Evolutionary conservation across 1,140 invertebrate species (phyloP).

Genomic region (Araneus ventricosus): DNA sequence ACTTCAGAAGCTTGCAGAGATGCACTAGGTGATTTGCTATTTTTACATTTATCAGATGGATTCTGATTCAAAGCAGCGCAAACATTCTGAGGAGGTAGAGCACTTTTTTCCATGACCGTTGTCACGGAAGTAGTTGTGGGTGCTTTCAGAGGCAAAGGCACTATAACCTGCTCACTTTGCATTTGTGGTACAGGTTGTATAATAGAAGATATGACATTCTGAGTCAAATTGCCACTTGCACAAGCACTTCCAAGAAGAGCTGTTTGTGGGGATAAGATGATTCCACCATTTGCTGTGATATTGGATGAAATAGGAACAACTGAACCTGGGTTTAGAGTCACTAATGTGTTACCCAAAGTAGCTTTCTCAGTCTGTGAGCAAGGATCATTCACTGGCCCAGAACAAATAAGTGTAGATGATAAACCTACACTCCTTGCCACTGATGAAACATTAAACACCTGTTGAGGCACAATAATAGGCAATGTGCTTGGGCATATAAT

Average conservation of each 20-base stretch:
- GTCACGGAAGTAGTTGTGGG: conserved; percentile 8
- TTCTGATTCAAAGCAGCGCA: neutral
- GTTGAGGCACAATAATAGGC: conserved; percentile 69
- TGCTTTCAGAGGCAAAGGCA: conserved; percentile 62
- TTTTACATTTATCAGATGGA: neutral
- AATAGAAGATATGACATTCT: conserved; percentile 43
- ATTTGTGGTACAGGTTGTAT: conserved; percentile 48
- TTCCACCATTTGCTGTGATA: conserved; percentile 54
- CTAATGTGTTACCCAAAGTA: conserved; percentile 48
- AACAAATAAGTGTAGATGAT: conserved; percentile 18
- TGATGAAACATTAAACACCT: conserved; percentile 63
- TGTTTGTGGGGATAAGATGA: conserved; percentile 55
- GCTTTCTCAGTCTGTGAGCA: conserved; percentile 58
- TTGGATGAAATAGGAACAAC: conserved; percentile 73
- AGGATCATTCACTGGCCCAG: conserved; percentile 35
- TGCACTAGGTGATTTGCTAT: neutral
- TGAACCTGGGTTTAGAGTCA: conserved; percentile 48
- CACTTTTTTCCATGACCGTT: neutral
- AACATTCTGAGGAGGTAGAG: neutral
- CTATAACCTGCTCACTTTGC: conserved; percentile 35
- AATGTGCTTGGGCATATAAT: conserved; percentile 66
- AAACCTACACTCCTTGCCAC: conserved; percentile 63
- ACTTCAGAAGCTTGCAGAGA: neutral
- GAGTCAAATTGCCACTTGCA: conserved; percentile 31
- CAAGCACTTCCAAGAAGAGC: conserved; percentile 24